Percentiles rank a stretch among this genome's conserved stretches.
Evolutionary conservation across 2,888 invertebrate genomes (phyloP).

Genomic region (Temnothorax ravouxi): DNA sequence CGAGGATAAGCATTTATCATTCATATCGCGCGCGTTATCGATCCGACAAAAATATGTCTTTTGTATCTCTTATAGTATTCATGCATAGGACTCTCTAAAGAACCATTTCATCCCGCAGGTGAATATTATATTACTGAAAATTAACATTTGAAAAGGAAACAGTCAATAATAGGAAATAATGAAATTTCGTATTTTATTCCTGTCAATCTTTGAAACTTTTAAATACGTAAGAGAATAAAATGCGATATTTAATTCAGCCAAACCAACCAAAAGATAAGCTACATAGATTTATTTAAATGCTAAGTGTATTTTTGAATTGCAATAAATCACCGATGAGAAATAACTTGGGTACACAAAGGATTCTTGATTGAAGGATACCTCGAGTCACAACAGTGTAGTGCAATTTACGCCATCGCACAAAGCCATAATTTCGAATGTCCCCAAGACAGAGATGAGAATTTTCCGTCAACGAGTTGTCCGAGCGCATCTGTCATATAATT

Average conservation of each 20-base stretch:
- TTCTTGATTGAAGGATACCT: background rate
- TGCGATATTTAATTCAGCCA: background rate
- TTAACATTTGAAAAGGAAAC: conserved; percentile 1
- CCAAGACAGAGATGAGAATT: conserved; percentile 28
- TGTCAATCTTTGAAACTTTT: background rate
- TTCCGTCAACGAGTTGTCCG: conserved; percentile 36
- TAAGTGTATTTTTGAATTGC: background rate
- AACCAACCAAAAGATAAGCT: background rate
- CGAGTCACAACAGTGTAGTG: background rate
- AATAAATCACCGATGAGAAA: background rate
- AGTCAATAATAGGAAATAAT: background rate
- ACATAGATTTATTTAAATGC: background rate
- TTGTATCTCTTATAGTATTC: conserved; percentile 12
- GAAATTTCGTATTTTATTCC: background rate
- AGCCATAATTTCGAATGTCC: conserved; percentile 25
- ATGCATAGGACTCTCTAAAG: background rate
- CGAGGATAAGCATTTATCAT: conserved; percentile 50
- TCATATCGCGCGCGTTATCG: conserved; percentile 46
- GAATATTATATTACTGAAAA: background rate
- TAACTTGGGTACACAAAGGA: background rate
- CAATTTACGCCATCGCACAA: background rate
- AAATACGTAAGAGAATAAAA: background rate
- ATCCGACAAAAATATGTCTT: conserved; percentile 35
- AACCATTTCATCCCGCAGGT: background rate
- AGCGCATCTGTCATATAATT: conserved; percentile 45